These are phyloP conservation scores for Labia minor DNA, from an alignment of 2,888 invertebrate genomes.

Conservation along the genomic window DNA sequence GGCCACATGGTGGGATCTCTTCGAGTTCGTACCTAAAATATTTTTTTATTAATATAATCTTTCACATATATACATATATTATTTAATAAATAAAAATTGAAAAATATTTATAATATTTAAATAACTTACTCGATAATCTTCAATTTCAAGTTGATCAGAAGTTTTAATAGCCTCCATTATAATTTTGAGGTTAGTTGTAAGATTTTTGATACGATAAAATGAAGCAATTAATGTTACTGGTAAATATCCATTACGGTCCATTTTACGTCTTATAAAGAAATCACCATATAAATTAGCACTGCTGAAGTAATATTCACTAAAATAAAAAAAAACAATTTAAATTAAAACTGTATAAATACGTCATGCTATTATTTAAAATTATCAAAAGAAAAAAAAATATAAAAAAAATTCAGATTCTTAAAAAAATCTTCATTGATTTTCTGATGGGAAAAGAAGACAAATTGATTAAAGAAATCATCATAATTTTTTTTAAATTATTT, in stretches of 20 bases:
- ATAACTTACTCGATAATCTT: constrained; percentile 51
- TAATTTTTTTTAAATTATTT: not conserved
- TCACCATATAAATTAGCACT: constrained; percentile 90
- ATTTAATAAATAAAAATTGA: not conserved
- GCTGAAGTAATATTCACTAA: constrained; percentile 97
- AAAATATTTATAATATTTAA: not conserved
- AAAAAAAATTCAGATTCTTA: constrained; percentile 2
- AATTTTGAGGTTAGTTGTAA: constrained; percentile 73
- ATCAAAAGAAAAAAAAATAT: constrained; percentile 17
- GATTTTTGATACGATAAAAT: constrained; percentile 82
- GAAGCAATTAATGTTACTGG: constrained; percentile 89
- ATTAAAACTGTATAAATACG: constrained; percentile 14
- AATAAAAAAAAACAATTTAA: constrained; percentile 31
- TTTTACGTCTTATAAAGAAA: constrained; percentile 92
- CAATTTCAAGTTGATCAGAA: constrained; percentile 74
- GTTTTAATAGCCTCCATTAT: constrained; percentile 76
- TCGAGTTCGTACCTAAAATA: constrained; percentile 63
- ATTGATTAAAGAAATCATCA: constrained; percentile 19
- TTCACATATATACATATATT: not conserved
- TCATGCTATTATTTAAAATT: no score
- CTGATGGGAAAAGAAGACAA: constrained; percentile 20
- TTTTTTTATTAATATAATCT: not conserved
- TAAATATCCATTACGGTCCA: constrained; percentile 88
- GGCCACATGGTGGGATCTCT: constrained; percentile 84
- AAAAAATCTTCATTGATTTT: not conserved